Base-by-base conservation (phyloP, 2,888 invertebrate genomes). In the Hydriomena furcata region DNA sequence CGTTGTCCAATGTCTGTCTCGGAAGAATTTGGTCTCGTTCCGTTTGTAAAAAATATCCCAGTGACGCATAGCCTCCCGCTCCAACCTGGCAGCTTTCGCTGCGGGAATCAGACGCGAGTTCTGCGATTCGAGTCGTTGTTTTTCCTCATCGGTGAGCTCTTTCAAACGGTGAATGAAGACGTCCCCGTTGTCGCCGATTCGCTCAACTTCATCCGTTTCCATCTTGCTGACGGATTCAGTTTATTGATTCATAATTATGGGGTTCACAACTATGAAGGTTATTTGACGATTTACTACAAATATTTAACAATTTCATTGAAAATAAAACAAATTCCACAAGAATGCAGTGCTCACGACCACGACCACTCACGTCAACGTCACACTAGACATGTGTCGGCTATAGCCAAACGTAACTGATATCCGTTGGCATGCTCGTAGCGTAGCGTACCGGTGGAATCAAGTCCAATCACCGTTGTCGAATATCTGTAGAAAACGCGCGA, bases 41-140 rank as follows among this genome's bases (percentile, higher is more conserved):
- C 98, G 91, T 82, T 98, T 98, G 79, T 99, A 99, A 82, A 99
- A 99, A 42, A 98, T 88, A 81, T 99, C 99, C 99, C 99, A 99
- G 73, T 98, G 94, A 54, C 95, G 95, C 69, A 94, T 94, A 0
- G 98, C 96, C 66, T 98, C 94, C 34, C 83, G 84, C 76, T 98
- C 98, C 1, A 98, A 78, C 75, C 95, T 93, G 1, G 87, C 85
- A 1, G 96, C 97, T 73, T 95, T 95, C 63, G 94, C 93, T 64
- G 94, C 93, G 0, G 95, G 82, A 36, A 90, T 76, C 6, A 86
- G 17, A 8, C 88, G 76, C 0, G 73, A 71, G 74, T 97, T 93
- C 83, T 97, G 97, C 1, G 89, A 89, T 28, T 91, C 83, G 25
- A 98, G 87, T 52, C 91, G 92, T 30, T 84, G 79, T 34, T 89